phyloP scores from a whole-genome alignment of 2,113 vertebrate genomes.

The Zosterops pallidus region DNA sequence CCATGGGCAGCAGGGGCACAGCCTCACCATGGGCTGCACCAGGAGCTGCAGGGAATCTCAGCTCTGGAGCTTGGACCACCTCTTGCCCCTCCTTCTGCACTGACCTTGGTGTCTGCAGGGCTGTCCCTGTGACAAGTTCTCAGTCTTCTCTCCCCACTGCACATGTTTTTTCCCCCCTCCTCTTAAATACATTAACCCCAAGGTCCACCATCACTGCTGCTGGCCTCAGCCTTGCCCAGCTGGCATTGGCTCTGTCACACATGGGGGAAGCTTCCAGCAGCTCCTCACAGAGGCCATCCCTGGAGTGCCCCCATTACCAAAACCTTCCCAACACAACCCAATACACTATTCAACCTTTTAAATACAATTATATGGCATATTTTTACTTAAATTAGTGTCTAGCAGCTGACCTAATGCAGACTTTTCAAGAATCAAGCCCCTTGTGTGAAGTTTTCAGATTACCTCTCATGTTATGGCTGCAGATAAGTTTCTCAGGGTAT shows the following conservation, averaged over 20 bases:
- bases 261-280: not conserved
- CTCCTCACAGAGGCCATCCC: not conserved
- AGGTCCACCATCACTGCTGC: not conserved
- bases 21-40: not conserved
- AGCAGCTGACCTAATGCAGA: not conserved
- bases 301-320: not conserved
- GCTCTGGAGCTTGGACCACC: fast-evolving
- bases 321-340: not conserved
- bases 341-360: not conserved
- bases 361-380: not conserved
- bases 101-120: not conserved
- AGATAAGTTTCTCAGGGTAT: not conserved
- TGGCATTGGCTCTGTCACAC: not conserved
- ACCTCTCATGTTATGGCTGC: not conserved
- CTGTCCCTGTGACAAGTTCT: not conserved
- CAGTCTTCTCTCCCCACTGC: not conserved
- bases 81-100: not conserved
- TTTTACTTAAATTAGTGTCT: not conserved
- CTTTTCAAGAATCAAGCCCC: not conserved
- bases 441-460: not conserved
- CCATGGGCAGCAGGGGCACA: not conserved
- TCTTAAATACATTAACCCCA: not conserved
- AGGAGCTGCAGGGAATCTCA: not conserved
- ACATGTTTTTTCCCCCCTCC: fast-evolving
- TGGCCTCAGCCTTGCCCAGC: not conserved